These are phyloP conservation scores for Phymanthus crucifer DNA, from an alignment of 92 coral and sea anemone species.

Conservation along the genomic window DNA sequence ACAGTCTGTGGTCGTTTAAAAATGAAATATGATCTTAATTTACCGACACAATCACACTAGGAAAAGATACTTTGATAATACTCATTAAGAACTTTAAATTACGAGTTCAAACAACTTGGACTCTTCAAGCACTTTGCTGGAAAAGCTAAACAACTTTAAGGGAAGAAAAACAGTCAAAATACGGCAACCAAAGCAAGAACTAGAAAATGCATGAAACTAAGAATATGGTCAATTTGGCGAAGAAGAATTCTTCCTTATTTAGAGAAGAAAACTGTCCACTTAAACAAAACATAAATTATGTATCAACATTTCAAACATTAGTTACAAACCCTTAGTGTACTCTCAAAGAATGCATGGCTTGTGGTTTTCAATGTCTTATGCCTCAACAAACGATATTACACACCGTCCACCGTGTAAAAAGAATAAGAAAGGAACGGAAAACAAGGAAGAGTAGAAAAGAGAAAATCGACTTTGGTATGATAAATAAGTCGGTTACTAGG, in stretches of 20 bases:
- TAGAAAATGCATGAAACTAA: background rate
- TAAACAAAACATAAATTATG: background rate
- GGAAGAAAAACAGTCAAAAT: background rate
- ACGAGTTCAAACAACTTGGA: background rate
- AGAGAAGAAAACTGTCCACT: no score
- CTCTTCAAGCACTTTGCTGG: background rate
- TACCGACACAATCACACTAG: conserved; percentile 6
- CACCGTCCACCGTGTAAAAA: background rate
- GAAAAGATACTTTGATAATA: background rate
- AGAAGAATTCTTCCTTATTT: no score
- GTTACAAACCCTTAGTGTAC: background rate
- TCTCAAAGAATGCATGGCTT: no score
- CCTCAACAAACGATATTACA: background rate
- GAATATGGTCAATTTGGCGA: background rate
- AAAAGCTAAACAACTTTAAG: background rate
- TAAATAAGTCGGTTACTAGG: background rate
- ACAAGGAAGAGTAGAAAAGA: background rate
- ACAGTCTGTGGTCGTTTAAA: conserved; percentile 11
- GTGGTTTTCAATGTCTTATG: no score
- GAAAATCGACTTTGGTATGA: background rate
- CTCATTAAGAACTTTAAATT: background rate
- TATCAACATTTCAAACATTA: background rate
- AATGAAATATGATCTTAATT: conserved; percentile 7
- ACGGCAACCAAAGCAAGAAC: background rate
- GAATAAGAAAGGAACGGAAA: background rate